A percentile compares a stretch with the other conserved stretches of the same genome.
These are phyloP conservation scores for Aythya baeri DNA, from an alignment of 2,113 vertebrate species.

Conservation along the genomic window DNA sequence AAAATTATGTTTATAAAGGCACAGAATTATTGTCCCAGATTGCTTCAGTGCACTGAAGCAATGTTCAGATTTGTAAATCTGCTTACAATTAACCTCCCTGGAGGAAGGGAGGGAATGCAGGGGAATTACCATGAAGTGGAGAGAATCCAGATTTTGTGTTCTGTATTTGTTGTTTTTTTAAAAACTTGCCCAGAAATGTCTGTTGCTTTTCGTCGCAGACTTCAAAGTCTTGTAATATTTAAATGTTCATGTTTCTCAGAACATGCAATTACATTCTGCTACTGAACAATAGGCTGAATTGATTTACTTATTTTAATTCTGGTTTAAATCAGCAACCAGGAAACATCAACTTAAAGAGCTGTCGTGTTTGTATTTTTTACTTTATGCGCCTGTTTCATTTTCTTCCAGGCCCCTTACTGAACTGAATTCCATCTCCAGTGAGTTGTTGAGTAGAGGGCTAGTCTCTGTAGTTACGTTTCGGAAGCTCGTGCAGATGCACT, in stretches of 20 bases:
- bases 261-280: constrained; percentile 13
- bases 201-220: constrained; percentile 10
- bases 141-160: constrained; percentile 27
- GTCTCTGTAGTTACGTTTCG: background rate
- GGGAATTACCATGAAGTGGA: constrained; percentile 4
- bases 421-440: background rate
- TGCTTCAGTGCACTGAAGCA: constrained; percentile 34
- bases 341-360: background rate
- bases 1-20: constrained; percentile 8
- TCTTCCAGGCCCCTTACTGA: background rate
- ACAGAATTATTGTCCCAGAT: background rate
- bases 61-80: constrained; percentile 36
- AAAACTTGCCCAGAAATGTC: background rate
- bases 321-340: constrained; percentile 5
- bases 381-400: constrained; percentile 1
- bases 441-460: background rate
- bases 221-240: background rate
- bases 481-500: background rate
- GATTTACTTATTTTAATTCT: constrained; percentile 31
- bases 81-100: constrained; percentile 46
- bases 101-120: background rate
- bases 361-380: background rate
- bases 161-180: background rate
- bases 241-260: background rate
- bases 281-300: constrained; percentile 1